Evolutionary conservation across 2,113 vertebrate species (phyloP).

Genomic region (Rhynchomys soricoides): DNA sequence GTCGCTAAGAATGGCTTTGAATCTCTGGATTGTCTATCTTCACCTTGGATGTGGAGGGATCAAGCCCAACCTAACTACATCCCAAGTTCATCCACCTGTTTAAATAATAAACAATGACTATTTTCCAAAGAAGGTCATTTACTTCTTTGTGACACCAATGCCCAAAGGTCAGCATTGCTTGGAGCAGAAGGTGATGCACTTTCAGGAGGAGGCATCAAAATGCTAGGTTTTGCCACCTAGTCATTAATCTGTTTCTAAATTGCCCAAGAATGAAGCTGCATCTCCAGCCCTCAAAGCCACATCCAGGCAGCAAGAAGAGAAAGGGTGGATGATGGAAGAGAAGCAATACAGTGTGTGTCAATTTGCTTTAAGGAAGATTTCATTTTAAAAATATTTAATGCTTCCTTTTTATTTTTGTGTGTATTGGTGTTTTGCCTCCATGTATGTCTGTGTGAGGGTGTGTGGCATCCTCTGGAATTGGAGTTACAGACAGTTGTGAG

Average conservation of each 20-base stretch:
- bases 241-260: not conserved
- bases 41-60: too few relatives aligned
- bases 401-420: not conserved
- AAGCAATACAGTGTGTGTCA: not conserved
- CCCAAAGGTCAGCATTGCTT: not conserved
- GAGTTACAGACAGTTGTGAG: not conserved
- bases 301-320: not conserved
- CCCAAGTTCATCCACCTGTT: not conserved
- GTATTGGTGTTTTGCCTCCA: not conserved
- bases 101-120: conserved; percentile 6
- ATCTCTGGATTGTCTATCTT: not conserved
- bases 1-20: not conserved
- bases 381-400: not conserved
- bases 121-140: not conserved
- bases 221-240: too few relatives aligned
- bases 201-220: not conserved
- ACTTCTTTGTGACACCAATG: not conserved
- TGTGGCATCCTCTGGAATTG: not conserved
- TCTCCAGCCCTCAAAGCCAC: not conserved
- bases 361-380: not conserved
- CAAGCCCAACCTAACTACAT: not conserved
- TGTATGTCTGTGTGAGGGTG: not conserved
- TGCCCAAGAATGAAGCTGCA: not conserved
- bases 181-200: too few relatives aligned
- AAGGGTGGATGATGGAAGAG: not conserved